Percentiles rank a stretch among this genome's conserved stretches.
phyloP scores from a whole-genome alignment of 2,113 vertebrate genomes.

The Laticauda colubrina region DNA sequence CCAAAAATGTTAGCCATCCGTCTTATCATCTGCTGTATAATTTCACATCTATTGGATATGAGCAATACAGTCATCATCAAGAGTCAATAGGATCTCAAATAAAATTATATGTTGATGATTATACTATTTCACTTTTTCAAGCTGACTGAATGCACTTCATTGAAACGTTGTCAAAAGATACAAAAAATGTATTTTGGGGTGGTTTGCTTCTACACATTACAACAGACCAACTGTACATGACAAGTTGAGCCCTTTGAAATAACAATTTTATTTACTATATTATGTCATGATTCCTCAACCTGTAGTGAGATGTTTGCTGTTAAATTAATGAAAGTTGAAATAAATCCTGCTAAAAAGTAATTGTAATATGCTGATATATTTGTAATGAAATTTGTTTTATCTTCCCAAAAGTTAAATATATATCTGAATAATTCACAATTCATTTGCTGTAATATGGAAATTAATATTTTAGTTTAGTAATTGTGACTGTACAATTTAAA shows the following conservation, averaged over 20 bases:
- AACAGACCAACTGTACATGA: background rate
- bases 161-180: background rate
- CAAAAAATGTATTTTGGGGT: background rate
- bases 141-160: background rate
- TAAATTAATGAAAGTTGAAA: background rate
- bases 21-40: background rate
- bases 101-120: background rate
- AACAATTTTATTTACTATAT: background rate
- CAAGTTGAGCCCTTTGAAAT: background rate
- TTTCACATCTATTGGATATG: background rate
- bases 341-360: background rate
- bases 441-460: background rate
- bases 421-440: background rate
- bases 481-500: constrained; percentile 7
- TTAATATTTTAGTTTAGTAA: background rate
- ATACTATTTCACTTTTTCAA: background rate
- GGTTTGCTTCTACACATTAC: background rate
- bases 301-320: background rate
- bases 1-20: background rate
- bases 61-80: background rate
- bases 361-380: background rate
- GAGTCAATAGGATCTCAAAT: background rate
- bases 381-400: background rate
- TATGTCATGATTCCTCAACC: background rate
- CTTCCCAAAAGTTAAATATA: background rate